Evolutionary conservation across 2,113 vertebrate genomes (phyloP).

Genomic region (Catagonus wagneri): DNA sequence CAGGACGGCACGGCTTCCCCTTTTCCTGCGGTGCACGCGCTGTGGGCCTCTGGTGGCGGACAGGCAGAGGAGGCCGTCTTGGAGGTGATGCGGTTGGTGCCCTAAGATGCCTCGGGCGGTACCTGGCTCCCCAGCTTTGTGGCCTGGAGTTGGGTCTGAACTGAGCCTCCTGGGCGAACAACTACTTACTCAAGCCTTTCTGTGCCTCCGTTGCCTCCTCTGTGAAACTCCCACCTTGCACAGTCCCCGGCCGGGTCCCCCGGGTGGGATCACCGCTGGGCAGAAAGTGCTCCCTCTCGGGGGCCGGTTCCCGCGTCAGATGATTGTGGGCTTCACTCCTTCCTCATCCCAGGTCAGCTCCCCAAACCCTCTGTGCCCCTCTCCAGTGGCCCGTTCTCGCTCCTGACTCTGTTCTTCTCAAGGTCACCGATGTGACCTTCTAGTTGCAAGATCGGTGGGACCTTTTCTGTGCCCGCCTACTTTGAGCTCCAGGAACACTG

Average conservation of each 20-base stretch:
- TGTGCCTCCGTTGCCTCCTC: neutral
- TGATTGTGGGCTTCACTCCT: neutral
- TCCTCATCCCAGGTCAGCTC: neutral
- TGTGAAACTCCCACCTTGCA: neutral
- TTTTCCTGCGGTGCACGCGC: fast-evolving
- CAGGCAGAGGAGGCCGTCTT: neutral
- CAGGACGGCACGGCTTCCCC: neutral
- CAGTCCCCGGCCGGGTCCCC: neutral
- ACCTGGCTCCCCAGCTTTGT: neutral
- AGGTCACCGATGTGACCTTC: neutral
- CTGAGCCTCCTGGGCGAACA: neutral
- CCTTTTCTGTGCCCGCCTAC: too few relatives aligned
- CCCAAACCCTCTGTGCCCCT: neutral
- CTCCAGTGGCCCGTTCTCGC: fast-evolving
- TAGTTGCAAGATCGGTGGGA: too few relatives aligned
- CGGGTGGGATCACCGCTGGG: neutral
- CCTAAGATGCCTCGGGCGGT: too few relatives aligned
- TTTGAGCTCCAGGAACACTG: neutral
- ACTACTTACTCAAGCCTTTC: neutral
- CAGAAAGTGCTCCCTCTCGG: neutral
- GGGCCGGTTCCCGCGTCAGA: neutral
- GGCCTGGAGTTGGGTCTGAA: neutral
- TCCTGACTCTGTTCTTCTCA: neutral
- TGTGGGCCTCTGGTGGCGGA: neutral
- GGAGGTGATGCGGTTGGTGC: too few relatives aligned